Conservation (phyloP, 2,113 vertebrate species). For the Dipodomys ordii region DNA sequence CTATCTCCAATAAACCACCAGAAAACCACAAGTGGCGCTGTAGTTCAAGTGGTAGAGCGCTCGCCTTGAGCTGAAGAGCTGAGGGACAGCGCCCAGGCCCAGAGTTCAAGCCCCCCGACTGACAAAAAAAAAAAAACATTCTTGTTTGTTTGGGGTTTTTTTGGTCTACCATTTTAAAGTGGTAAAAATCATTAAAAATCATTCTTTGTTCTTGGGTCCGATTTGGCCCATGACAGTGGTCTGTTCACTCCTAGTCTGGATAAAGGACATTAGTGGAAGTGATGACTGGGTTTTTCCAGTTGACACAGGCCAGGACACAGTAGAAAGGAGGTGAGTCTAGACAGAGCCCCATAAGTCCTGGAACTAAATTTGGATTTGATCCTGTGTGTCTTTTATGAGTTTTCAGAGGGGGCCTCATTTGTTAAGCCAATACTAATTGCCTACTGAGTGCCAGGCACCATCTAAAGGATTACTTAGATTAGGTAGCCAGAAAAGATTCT, state of each 20-base stretch:
- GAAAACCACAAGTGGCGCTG: too few relatives aligned
- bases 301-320: not conserved
- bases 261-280: not conserved
- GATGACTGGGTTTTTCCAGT: not conserved
- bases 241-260: too few relatives aligned
- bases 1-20: too few relatives aligned
- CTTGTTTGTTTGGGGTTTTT: not conserved
- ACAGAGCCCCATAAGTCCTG: not conserved
- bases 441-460: not conserved
- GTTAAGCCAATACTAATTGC: slow-evolving; percentile 1
- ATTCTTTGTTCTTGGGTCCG: not conserved
- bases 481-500: not conserved
- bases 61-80: too few relatives aligned
- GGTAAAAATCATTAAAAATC: not conserved
- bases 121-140: not conserved
- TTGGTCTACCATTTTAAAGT: not conserved
- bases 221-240: not conserved
- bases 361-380: not conserved
- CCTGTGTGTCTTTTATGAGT: not conserved
- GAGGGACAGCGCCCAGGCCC: too few relatives aligned
- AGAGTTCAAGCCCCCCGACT: too few relatives aligned
- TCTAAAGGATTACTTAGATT: not conserved
- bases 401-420: not conserved
- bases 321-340: not conserved
- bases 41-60: too few relatives aligned